Conservation (phyloP, 1,140 invertebrate genomes). For the Scylla paramamosain region DNA sequence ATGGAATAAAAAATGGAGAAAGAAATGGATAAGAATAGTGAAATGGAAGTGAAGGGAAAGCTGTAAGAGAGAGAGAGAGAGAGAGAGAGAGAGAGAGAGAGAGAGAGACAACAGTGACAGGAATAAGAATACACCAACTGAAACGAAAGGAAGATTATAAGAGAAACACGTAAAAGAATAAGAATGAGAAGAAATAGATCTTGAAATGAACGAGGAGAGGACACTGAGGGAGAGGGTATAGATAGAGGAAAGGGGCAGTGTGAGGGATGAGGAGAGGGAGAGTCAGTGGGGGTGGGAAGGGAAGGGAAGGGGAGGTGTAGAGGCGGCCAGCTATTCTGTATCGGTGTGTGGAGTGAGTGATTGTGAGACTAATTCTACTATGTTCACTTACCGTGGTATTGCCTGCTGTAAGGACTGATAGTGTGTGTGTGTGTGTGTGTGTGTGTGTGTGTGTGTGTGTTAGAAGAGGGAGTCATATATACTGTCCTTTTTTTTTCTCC, state of each 20-base stretch:
- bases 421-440: slow-evolving; percentile 16
- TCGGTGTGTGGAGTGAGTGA: background rate
- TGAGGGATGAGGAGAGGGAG: background rate
- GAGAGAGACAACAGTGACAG: too few species aligned
- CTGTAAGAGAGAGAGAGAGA: too few species aligned
- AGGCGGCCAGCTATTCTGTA: background rate
- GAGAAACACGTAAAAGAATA: background rate
- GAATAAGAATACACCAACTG: too few species aligned
- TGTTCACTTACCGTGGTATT: background rate
- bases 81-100: too few species aligned
- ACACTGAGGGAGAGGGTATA: background rate
- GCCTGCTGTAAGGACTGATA: background rate
- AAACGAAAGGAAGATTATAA: too few species aligned
- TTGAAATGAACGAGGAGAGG: background rate
- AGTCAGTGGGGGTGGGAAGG: background rate
- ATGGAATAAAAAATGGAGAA: too few species aligned
- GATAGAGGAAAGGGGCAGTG: background rate
- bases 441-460: background rate
- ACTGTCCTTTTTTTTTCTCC: too few species aligned
- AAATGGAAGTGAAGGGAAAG: too few species aligned
- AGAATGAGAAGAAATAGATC: background rate
- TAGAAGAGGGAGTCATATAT: too few species aligned
- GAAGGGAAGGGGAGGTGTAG: background rate
- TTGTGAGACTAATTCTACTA: background rate
- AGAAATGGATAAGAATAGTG: too few species aligned